Base-by-base conservation (phyloP, 2,113 vertebrate genomes). In the Ceyx melanurus region DNA sequence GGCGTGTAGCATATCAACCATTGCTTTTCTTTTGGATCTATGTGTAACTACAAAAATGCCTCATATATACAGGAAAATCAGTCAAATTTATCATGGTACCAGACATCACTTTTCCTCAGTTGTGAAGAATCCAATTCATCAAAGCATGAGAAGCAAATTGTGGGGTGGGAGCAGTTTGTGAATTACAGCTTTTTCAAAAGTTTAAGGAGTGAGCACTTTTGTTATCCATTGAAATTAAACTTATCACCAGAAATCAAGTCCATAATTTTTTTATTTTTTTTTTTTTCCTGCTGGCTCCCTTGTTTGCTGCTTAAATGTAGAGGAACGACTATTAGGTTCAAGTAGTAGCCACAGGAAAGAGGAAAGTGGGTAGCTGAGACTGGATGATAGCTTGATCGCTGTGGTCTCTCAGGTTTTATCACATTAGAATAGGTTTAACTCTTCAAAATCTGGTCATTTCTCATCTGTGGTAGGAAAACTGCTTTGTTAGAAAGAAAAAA, bases 351-450 rank as follows among this genome's bases (percentile, higher is more conserved):
- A 84, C 31, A 40, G 90, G 68, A 96, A 96, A 94, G 33, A n/a
- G 46, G 58, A 93, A 93, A 84, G 80, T 48, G 82, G 91, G 90
- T 87, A 87, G 82, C 82, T 95, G 86, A 92, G 89, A 51, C 77
- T 92, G 80, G 93, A 93, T 78, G 75, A 97, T 93, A 86, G 89
- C 64, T 92, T 91, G 94, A 94, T 95, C 96, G 89, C 93, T 94
- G 85, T 68, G 82, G 72, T 87, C 82, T 94, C 96, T 93, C 86
- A 75, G 85, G 85, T 93, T 96, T 97, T 97, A 91, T 78, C 94
- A 96, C 87, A 95, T 95, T 96, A 95, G 95, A 96, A 96, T 93
- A 97, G 96, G 87, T 96, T 98, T 97, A 98, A 97, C 97, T 95
- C 93, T 95, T 97, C 51, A 90, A 95, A 97, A 94, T 76, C 92